Evolutionary conservation across 92 coral and sea anemone species (phyloP), one percentile per base, ranked within the genome.

Genomic region (Blastomussa wellsi): DNA sequence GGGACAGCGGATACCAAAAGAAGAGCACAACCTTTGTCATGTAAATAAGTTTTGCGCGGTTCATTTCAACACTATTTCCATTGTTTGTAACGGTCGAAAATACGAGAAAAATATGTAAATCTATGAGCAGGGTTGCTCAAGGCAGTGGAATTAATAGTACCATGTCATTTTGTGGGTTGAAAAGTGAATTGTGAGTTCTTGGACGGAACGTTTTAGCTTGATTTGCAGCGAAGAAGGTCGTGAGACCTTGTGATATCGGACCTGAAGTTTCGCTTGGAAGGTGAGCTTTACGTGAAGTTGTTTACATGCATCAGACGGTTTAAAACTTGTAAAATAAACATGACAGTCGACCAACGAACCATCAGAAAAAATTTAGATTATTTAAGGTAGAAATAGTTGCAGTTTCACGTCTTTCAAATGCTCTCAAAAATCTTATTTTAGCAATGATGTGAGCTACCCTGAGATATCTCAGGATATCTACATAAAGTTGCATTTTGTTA

Each of bases 51-150:
- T 89, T 89, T 73, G 94, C 94, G 94, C 94, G 94, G 92, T 84
- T 68, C 88, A 82, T 74, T 91, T 91, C 82, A 89, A 91, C 79
- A 85, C 81, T 33, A 10, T n/a, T 67, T 81, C 51, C 79, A 85
- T 88, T 79, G 86, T 87, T 90, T 89, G 84, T 91, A 91, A 91
- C 94, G 94, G 94, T 90, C 81, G 77, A 76, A 89, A 73, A 81
- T 44, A 71, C 78, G 35, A 49, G 8, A 22, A 71, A 71, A 81
- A 82, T 82, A 79, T 91, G 85, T 91, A 59, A 81, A 89, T 84
- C 76, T 52, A 80, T 81, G 33, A 5, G 55, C 65, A 48, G 24
- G 39, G 79, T 75, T 73, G 44, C 36, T 62, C 19, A 60, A 75
- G 74, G 69, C 65, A 79, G 53, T 64, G 83, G 62, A 76, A 74